These are phyloP conservation scores for Eustalomyia histrio DNA, from an alignment of 2,888 invertebrate species.

Conservation along the genomic window DNA sequence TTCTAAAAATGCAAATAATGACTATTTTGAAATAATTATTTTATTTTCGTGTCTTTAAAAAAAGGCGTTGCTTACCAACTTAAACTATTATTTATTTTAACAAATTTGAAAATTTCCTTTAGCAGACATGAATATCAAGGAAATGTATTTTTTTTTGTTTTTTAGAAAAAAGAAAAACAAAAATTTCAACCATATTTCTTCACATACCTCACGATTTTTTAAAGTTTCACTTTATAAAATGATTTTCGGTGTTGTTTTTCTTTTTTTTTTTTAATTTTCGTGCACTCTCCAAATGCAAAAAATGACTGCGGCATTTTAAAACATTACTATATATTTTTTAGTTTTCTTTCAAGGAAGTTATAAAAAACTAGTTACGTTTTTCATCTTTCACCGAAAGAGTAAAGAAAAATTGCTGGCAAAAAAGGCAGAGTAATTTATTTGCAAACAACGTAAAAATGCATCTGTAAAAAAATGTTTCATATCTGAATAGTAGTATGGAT, in stretches of 20 bases:
- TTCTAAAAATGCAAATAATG: not conserved
- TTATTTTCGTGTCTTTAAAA: too few species aligned
- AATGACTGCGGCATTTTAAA: conserved; percentile 50
- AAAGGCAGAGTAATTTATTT: conserved; percentile 54
- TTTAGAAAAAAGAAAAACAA: not conserved
- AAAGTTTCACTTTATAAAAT: conserved; percentile 42
- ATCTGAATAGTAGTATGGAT: conserved; percentile 42
- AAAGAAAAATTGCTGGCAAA: conserved; percentile 26
- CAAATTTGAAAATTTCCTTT: conserved; percentile 22
- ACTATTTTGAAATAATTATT: too few species aligned
- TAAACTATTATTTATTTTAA: not conserved
- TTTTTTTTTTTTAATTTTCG: not conserved
- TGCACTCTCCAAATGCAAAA: conserved; percentile 28
- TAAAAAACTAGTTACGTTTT: conserved; percentile 33
- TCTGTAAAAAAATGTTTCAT: conserved; percentile 30
- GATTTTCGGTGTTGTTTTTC: conserved; percentile 35
- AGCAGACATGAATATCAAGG: not conserved
- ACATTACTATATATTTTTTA: conserved; percentile 8
- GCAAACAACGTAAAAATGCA: conserved; percentile 41
- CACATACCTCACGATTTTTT: conserved; percentile 1
- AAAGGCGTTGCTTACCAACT: not conserved
- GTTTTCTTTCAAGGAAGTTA: conserved; percentile 15
- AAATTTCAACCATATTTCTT: not conserved
- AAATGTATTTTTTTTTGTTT: conserved; percentile 15
- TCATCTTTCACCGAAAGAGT: conserved; percentile 20